These are phyloP conservation scores for Corythaeola cristata DNA, from an alignment of 2,113 vertebrate genomes.

Conservation along the genomic window DNA sequence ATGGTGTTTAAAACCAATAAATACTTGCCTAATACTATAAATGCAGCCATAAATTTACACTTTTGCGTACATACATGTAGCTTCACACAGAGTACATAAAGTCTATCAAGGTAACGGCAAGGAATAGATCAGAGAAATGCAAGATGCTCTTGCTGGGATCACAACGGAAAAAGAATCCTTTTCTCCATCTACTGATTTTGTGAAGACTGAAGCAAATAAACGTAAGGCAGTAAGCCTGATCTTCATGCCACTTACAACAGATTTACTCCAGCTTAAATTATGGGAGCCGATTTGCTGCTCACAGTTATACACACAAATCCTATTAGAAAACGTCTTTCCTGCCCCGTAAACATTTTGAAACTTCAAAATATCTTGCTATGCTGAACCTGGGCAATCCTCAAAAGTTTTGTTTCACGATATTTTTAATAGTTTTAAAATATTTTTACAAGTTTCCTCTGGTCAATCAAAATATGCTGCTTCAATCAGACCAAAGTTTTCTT, in stretches of 20 bases:
- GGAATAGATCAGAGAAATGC: not conserved
- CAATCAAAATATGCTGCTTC: not conserved
- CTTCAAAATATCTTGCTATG: not conserved
- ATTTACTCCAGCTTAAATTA: not conserved
- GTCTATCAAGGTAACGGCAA: not conserved
- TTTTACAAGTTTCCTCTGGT: not conserved
- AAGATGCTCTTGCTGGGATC: not conserved
- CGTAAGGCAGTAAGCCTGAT: not conserved
- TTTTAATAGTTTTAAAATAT: not conserved
- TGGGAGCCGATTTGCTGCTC: not conserved
- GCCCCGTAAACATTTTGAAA: not conserved
- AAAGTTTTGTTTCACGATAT: not conserved
- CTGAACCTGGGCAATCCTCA: not conserved
- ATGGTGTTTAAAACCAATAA: slow-evolving; percentile 78
- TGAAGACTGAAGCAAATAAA: not conserved
- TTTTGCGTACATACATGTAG: not conserved
- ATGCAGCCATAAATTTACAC: slow-evolving; percentile 73
- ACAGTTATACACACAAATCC: not conserved
- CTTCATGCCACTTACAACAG: not conserved
- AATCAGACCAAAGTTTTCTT: not conserved
- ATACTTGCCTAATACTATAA: slow-evolving; percentile 76
- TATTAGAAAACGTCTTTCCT: not conserved
- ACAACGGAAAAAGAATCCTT: not conserved
- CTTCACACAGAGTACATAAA: not conserved
- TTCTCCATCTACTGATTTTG: not conserved